Evolutionary conservation across 2,113 vertebrate species (phyloP).

Genomic region (Clupea harengus): DNA sequence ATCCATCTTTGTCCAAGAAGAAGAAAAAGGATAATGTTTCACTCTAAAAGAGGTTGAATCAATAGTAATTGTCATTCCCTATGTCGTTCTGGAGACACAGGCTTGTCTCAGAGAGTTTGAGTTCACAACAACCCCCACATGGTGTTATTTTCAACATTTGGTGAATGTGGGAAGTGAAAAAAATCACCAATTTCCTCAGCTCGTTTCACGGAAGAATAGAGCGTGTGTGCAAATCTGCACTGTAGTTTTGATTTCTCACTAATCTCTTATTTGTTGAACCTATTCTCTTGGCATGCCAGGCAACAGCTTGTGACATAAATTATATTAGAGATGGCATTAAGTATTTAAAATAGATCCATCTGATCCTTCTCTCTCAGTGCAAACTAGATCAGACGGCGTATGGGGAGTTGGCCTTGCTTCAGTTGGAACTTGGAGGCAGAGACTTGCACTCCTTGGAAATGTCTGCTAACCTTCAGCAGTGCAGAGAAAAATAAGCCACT

Average conservation of each 20-base stretch:
- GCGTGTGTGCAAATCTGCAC: conserved; percentile 4
- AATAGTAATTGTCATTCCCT: neutral
- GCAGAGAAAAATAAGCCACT: neutral
- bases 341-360: conserved; percentile 12
- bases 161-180: conserved; percentile 70
- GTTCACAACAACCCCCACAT: conserved; percentile 56
- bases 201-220: neutral
- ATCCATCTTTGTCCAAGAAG: neutral
- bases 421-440: neutral
- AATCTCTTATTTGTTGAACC: conserved; percentile 16
- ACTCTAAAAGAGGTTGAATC: neutral
- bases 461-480: neutral
- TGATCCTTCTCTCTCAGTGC: neutral
- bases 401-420: conserved; percentile 10
- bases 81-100: neutral
- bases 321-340: conserved; percentile 16
- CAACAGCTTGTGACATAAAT: conserved; percentile 21
- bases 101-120: conserved; percentile 39
- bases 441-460: neutral
- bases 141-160: conserved; percentile 69
- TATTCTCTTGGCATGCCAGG: neutral
- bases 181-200: conserved; percentile 48
- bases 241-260: conserved; percentile 45
- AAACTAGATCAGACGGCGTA: conserved; percentile 14
- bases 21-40: neutral